Percentiles rank a stretch among this genome's conserved stretches.
These are phyloP conservation scores for Philypnodon macrostomus DNA, from an alignment of 2,797 vertebrate species.

Conservation along the genomic window DNA sequence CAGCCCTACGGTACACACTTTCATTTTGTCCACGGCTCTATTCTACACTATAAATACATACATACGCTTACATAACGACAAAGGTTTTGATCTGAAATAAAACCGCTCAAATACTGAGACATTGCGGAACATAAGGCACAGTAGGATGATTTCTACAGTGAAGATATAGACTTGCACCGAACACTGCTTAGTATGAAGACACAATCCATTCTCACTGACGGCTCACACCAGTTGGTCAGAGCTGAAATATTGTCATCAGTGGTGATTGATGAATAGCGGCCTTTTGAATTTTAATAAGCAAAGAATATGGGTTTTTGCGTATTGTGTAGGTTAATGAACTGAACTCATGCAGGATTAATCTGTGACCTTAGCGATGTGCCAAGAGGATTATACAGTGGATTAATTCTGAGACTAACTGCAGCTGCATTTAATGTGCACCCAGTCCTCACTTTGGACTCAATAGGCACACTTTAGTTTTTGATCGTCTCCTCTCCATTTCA, in stretches of 20 bases:
- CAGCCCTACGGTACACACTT: no score
- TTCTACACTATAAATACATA: no score
- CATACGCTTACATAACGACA: no score
- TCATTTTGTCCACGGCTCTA: no score
- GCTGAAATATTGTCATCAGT: conserved; percentile 4
- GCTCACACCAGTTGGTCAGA: not conserved
- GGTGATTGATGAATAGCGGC: not conserved
- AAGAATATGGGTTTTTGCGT: conserved; percentile 9
- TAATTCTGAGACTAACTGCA: conserved; percentile 34
- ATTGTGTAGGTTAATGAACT: conserved; percentile 45
- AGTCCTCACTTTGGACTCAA: conserved; percentile 9
- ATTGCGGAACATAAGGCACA: not conserved
- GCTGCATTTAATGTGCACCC: conserved; percentile 24
- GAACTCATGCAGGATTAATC: conserved; percentile 46
- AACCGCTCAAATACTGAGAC: not conserved
- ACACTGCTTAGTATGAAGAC: not conserved
- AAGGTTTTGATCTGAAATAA: no score
- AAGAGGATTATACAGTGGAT: conserved; percentile 56
- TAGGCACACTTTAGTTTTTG: conserved; percentile 7
- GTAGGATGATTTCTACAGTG: conserved; percentile 6
- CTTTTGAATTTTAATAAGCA: conserved; percentile 17
- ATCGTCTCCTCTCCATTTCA: not conserved
- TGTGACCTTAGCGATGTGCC: conserved; percentile 44
- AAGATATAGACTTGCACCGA: not conserved
- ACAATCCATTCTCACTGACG: not conserved